phyloP scores from a whole-genome alignment of 2,797 vertebrate genomes.

The Mus minutoides region DNA sequence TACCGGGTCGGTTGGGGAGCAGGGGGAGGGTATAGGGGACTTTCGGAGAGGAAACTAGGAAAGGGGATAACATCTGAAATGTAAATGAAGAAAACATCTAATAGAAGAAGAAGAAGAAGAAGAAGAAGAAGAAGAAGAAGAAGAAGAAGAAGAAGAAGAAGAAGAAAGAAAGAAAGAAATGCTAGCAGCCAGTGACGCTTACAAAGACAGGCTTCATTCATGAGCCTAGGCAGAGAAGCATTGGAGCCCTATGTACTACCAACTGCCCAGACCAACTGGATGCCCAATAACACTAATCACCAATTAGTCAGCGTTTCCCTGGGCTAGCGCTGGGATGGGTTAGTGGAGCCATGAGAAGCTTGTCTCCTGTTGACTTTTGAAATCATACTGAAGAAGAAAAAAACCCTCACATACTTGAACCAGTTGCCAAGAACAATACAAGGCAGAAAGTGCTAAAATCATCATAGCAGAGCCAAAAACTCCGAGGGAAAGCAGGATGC shows the following conservation, averaged over 20 bases:
- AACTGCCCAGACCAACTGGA: background rate
- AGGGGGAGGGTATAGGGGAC: no score
- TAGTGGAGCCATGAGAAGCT: background rate
- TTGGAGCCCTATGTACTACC: background rate
- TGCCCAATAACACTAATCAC: background rate
- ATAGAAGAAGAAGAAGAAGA: no score
- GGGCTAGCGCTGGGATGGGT: background rate
- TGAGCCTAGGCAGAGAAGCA: background rate
- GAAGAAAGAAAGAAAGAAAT: background rate
- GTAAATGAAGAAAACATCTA: no score
- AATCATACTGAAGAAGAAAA: background rate
- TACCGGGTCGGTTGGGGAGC: no score
- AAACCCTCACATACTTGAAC: background rate
- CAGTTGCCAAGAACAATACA: background rate
- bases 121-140: no score
- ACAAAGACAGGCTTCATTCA: background rate
- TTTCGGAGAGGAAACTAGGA: no score
- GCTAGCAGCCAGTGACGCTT: background rate
- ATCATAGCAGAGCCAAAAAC: background rate
- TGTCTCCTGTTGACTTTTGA: background rate
- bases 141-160: no score
- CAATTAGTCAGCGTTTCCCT: background rate
- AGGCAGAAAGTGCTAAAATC: conserved; percentile 25
- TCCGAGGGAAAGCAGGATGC: background rate
- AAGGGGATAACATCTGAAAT: no score